Percentiles rank a stretch among this genome's conserved stretches.
Evolutionary conservation across 2,888 invertebrate genomes (phyloP).

Genomic region (Tigriopus californicus): DNA sequence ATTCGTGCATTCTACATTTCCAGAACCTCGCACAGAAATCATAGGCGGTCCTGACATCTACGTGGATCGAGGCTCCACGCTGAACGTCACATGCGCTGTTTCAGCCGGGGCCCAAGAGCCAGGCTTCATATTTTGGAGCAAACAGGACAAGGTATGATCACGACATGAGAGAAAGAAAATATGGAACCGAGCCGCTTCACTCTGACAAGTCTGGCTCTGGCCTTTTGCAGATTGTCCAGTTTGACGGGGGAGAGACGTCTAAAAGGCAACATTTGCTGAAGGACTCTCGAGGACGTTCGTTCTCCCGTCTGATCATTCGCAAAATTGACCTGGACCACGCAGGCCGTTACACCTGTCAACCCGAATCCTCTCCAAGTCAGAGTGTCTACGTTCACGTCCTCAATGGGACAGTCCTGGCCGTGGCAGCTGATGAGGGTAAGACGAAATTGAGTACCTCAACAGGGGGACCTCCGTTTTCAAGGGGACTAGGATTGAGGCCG

Average conservation of each 20-base stretch:
- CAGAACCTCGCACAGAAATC: background rate
- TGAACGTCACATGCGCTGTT: constrained; percentile 5
- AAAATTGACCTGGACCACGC: background rate
- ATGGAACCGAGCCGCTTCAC: background rate
- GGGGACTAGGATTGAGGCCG: too few relatives aligned
- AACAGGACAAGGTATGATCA: constrained; percentile 2
- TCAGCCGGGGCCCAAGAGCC: background rate
- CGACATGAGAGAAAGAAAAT: background rate
- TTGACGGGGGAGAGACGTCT: constrained; percentile 3
- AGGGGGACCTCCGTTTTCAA: too few relatives aligned
- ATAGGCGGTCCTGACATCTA: constrained; percentile 3
- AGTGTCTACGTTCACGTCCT: constrained; percentile 1
- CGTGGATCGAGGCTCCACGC: constrained; percentile 5
- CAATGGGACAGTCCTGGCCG: constrained; percentile 8
- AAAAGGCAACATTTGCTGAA: background rate
- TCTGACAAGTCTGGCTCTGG: too few relatives aligned
- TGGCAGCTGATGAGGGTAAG: background rate
- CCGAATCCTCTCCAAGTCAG: constrained; percentile 3
- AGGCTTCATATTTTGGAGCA: constrained; percentile 2
- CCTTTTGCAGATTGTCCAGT: background rate
- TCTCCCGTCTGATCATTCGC: constrained; percentile 3
- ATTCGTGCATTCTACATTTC: background rate
- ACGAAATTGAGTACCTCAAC: too few relatives aligned
- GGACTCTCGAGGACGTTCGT: background rate
- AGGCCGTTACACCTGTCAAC: background rate